phyloP scores from a whole-genome alignment of 2,113 vertebrate species.

The Kryptolebias marmoratus region DNA sequence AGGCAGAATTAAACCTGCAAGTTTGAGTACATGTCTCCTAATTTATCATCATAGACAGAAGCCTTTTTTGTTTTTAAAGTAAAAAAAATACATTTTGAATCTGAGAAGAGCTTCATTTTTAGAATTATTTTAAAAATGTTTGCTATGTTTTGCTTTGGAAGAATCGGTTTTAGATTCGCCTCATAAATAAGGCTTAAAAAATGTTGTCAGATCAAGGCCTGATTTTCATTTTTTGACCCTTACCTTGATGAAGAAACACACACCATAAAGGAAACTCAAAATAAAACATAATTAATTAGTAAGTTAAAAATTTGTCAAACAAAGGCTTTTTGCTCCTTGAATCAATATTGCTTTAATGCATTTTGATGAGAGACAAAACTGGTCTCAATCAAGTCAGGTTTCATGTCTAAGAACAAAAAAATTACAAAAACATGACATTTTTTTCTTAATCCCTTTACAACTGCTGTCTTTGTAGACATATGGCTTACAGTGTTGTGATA shows the following conservation, averaged over 20 bases:
- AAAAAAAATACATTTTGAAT: too few species aligned
- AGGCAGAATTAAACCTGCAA: slow-evolving; percentile 5
- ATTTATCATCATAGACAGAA: not conserved
- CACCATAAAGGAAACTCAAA: not conserved
- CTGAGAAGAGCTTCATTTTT: too few species aligned
- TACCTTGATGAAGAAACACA: not conserved
- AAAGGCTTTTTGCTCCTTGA: not conserved
- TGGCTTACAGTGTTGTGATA: slow-evolving; percentile 17
- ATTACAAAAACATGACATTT: not conserved
- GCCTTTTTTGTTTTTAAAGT: not conserved
- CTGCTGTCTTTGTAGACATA: slow-evolving; percentile 2
- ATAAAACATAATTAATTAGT: not conserved
- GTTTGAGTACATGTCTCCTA: not conserved
- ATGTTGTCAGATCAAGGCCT: too few species aligned
- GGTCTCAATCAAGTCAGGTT: not conserved
- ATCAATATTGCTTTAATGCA: not conserved
- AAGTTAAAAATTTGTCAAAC: not conserved
- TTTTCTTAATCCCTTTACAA: not conserved
- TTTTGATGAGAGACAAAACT: not conserved
- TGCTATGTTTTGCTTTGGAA: too few species aligned
- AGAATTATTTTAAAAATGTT: too few species aligned
- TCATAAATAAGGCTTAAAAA: too few species aligned
- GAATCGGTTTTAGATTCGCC: too few species aligned
- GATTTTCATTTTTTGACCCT: not conserved
- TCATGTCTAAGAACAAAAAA: not conserved